Base-by-base conservation (phyloP, 2,113 vertebrate species). In the Marmota flaviventris region DNA sequence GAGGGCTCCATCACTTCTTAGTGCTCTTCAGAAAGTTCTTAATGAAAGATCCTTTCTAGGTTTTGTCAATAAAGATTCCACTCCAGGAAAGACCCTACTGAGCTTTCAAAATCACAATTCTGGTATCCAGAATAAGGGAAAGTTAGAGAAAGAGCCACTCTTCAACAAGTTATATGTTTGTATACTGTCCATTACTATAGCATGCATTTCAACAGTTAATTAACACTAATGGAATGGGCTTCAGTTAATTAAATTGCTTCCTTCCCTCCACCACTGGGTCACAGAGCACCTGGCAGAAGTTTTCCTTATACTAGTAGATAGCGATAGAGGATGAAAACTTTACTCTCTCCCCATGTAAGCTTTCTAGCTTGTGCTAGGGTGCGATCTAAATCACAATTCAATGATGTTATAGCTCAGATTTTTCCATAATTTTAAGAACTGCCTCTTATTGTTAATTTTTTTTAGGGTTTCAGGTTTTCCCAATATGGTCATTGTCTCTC, bases 1-100 rank as follows among this genome's bases (percentile, higher is more conserved):
- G 37, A 81, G 29, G 29, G 10, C 24, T 88, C 51, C 37, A 22
- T 84, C 24, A 69, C 67, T 34, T 16, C 25, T 94, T 48, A 89
- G 25, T 75, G 81, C 53, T 81, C 83, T 94, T 76, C 37, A 95
- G n/a, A 88, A 94, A 73, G 18, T 83, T 94, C 45, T 56, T 53
- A 76, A 6, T 42, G 42, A 95, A 95, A 84, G 27, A 79, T 10
- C 0, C 8, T 88, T 92, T 92, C 48, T 10, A 77, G n/a, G 5
- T 72, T 65, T 58, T 67, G 0, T 88, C 87, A 69, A 34, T 81
- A 91, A 84, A 77, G 58, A 89, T 73, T 48, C 32, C 45, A 39
- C 16, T 16, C 25, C 27, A 56, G 25, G 1, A 25, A 39, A 29
- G 3, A 65, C 3, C 16, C 27, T 89, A 37, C 1, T 32, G 22